Evolutionary conservation across 2,113 vertebrate genomes (phyloP), one percentile per base, ranked within the genome.

Genomic region (Coregonus clupeaformis): DNA sequence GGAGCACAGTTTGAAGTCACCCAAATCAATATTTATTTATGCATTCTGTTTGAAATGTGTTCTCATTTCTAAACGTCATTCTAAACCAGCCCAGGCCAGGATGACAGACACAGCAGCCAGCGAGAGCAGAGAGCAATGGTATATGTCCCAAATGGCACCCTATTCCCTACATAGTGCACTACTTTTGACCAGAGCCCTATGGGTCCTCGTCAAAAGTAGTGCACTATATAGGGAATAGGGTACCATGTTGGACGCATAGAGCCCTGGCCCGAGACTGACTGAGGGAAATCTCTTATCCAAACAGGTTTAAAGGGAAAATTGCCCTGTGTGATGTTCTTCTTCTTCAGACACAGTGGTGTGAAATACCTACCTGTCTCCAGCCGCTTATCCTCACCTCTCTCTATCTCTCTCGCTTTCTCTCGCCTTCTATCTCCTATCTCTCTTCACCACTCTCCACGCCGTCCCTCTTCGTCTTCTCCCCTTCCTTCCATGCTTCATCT

Each of bases 141-240:
- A 7, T 18, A 18, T 5, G 49, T 16, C 49, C 2, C 59, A 68
- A 2, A 70, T 69, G 68, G 71, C 80, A 77, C 30, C n/a, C 16
- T 85, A 76, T 83, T 74, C 62, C 82, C 81, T 70, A 83, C 82
- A 84, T 69, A 52, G 49, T 18, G 49, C 49, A 52, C 49, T 52
- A 18, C 12, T 52, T 52, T 18, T 18, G 13, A 52, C 14, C 3
- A 18, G 16, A 52, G 4, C 16, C 16, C 49, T 52, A 52, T 18
- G 16, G 49, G 49, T 52, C 49, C 49, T 16, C 16, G 12, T 4
- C 12, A 52, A 18, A 18, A 3, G 4, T 52, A 52, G 9, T 12
- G 36, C 49, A 52, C 49, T 18, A 18, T 42, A 42, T 11, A 42
- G 36, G 36, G 36, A 18, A 52, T 52, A 52, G 49, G 1, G 49